Conservation (phyloP, 64 coral and sea anemone species). For the Orbicella faveolata region DNA sequence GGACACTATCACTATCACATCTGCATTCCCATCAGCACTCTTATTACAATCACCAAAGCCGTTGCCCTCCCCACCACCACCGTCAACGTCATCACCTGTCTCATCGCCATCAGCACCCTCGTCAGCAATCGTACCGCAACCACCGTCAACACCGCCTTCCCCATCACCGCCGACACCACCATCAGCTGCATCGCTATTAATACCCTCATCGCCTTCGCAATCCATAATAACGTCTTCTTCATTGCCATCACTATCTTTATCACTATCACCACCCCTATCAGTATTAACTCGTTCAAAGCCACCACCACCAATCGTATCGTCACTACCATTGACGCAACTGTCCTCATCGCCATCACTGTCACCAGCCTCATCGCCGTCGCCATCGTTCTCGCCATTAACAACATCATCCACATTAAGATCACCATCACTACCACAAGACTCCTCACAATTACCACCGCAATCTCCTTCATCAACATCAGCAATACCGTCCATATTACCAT, state of each 20-base stretch:
- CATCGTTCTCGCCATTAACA: not conserved
- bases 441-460: not conserved
- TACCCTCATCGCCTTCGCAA: not conserved
- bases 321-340: not conserved
- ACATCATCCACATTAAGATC: not conserved
- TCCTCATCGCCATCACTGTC: not conserved
- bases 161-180: not conserved
- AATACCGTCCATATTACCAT: not conserved
- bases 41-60: not conserved
- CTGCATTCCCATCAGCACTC: not conserved
- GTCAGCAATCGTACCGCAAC: no score
- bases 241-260: not conserved
- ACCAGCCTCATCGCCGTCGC: not conserved
- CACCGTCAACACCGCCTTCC: not conserved
- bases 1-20: not conserved
- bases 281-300: not conserved
- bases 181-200: not conserved
- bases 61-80: no score
- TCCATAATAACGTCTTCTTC: not conserved
- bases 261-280: not conserved
- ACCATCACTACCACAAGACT: not conserved
- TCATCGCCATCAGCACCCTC: not conserved
- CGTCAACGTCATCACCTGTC: no score
- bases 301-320: no score
- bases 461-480: not conserved